Evolutionary conservation across 2,888 invertebrate species (phyloP), one percentile per base, ranked within the genome.

Genomic region (Troides aeacus): DNA sequence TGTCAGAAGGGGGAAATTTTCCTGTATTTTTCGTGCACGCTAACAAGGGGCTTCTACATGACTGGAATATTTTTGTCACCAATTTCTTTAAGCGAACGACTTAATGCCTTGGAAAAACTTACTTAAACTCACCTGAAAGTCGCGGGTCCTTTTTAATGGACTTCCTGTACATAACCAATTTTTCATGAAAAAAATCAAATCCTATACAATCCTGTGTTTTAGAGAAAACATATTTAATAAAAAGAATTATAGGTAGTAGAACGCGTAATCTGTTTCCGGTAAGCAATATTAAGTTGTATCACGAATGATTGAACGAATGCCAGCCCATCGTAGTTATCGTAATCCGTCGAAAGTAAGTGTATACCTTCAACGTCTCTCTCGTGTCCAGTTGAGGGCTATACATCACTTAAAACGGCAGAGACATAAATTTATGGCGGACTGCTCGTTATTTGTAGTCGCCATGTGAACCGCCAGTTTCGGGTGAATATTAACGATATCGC

Each of bases 401-500:
- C 84, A 90, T 92, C 89, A 91, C 88, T 89, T 89, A 89, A 89
- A 88, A 86, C 90, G 92, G 89, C 89, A 84, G 85, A 83, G 82
- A 57, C 87, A 90, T 92, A 92, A 92, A 92, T 92, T 89, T 86
- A 88, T 86, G 81, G 88, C 46, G 81, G 84, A 82, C 81, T 86
- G 83, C 86, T 87, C 84, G 90, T 92, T 91, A 91, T 91, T 92
- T 90, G 90, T 88, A 89, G 92, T 90, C 89, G 87, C 90, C 89
- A 89, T 90, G 91, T 90, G 89, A 89, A 88, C 86, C 87, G 83
- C 82, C 80, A 84, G 89, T 90, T 91, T 91, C 88, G 88, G 92
- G 89, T 92, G 92, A 92, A 92, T 92, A 92, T 92, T 92, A 92
- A 92, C 90, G 89, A 91, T 92, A 92, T 91, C 91, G 90, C 88